A percentile compares a stretch with the other conserved stretches of the same genome.
phyloP scores from a whole-genome alignment of 2,797 vertebrate species.

The Micrastur ruficollis region DNA sequence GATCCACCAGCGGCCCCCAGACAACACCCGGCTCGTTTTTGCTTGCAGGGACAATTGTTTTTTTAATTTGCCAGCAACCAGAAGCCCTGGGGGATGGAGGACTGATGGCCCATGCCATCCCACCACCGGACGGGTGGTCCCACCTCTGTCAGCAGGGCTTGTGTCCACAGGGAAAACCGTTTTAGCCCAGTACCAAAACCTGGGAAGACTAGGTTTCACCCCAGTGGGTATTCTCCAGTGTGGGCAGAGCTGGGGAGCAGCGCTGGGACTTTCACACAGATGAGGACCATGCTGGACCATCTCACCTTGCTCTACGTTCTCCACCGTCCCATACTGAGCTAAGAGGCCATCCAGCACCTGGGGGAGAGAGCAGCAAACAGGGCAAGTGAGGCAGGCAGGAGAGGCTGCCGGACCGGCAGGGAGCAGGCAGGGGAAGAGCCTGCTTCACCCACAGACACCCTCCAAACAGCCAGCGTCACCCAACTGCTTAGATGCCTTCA shows the following conservation, averaged over 20 bases:
- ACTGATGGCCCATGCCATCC: background rate
- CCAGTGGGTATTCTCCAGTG: rapidly evolving
- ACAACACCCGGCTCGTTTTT: background rate
- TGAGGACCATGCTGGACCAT: background rate
- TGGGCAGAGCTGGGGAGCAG: background rate
- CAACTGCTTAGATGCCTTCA: background rate
- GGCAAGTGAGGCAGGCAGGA: background rate
- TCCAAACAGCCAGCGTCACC: background rate
- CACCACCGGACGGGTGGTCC: rapidly evolving
- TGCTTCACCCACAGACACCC: background rate
- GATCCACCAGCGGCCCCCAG: background rate
- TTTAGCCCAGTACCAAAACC: background rate
- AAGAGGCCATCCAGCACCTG: constrained; percentile 92
- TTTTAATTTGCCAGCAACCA: background rate
- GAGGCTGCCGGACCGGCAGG: background rate
- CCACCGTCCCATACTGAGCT: constrained; percentile 91
- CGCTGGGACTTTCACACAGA: background rate
- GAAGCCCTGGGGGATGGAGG: background rate
- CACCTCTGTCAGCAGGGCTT: background rate
- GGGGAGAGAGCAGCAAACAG: constrained; percentile 10
- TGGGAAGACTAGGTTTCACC: background rate
- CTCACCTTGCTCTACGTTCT: constrained; percentile 95
- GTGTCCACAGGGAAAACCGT: background rate
- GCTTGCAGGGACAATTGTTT: background rate
- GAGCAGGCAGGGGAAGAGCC: background rate